Base-by-base conservation (phyloP, 2,888 invertebrate species). In the Halictus ligatus region DNA sequence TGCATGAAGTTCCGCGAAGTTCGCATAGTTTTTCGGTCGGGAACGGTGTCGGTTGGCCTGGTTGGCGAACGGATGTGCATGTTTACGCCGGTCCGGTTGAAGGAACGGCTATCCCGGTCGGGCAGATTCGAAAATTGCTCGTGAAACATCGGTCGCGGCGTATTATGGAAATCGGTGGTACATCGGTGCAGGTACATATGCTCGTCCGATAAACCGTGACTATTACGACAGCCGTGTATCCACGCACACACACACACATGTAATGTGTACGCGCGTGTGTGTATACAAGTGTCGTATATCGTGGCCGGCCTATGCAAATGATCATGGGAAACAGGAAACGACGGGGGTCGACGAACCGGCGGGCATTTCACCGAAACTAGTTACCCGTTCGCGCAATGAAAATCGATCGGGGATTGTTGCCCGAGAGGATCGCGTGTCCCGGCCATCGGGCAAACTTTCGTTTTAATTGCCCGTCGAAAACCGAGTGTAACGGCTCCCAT, bases 401-500 rank as follows among this genome's bases (percentile, higher is more conserved):
- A 72, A 87, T 87, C 82, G 88, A 88, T 87, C 80, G 76, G 2
- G 29, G n/a, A 58, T 75, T 48, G 40, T 40, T 67, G n/a, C n/a
- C 60, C 21, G 18, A 64, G 48, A 69, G 46, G 40, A 71, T 88
- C 87, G 85, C 88, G 88, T 83, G 88, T 64, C 43, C 67, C 72
- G 75, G 50, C 73, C 54, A 77, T 74, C 46, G n/a, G 50, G 48
- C 29, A 77, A 85, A 85, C 25, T 82, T 83, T 71, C 48, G 67
- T 82, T 88, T 87, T 88, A 88, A 88, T 88, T 88, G 60, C n/a
- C 78, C 64, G 77, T 80, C 76, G 81, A 77, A 78, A 74, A 76
- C 54, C 8, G 75, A 72, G 81, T 46, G 78, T 71, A 83, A 82
- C 50, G 50, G 21, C 64, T 67, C 48, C 69, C 29, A 75, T 84